These are phyloP conservation scores for Liparis tanakae DNA, from an alignment of 2,797 vertebrate genomes.

Conservation along the genomic window DNA sequence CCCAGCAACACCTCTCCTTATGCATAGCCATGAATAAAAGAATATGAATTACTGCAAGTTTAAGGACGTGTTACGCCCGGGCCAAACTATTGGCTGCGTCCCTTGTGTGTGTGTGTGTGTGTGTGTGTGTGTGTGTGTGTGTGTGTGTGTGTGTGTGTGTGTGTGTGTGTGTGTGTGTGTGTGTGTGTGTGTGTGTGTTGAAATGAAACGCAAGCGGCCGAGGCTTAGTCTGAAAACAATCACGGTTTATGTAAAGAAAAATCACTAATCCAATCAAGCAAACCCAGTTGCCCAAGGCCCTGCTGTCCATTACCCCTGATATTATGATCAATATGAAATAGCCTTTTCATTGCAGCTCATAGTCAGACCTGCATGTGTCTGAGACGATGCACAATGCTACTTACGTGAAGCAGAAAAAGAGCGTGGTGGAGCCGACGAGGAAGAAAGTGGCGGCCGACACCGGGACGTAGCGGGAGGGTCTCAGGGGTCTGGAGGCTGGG, in stretches of 20 bases:
- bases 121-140: too few species aligned
- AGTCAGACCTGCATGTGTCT: neutral
- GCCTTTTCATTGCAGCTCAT: neutral
- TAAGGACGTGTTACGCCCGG: too few species aligned
- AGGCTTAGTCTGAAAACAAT: neutral
- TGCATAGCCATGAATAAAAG: too few species aligned
- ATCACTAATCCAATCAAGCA: neutral
- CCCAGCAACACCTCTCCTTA: too few species aligned
- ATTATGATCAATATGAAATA: neutral
- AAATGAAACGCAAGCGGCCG: too few species aligned
- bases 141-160: too few species aligned
- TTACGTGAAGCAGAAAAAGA: conserved; percentile 99
- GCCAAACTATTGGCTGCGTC: too few species aligned
- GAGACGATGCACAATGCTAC: conserved; percentile 63
- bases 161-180: too few species aligned
- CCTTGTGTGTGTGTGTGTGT: too few species aligned
- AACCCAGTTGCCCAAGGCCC: neutral
- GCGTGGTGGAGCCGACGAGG: conserved; percentile 95
- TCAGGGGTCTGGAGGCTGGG: conserved; percentile 84
- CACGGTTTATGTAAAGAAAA: neutral
- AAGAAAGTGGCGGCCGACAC: conserved; percentile 96
- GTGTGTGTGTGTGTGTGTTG: too few species aligned
- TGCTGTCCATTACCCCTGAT: neutral
- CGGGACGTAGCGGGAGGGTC: conserved; percentile 95
- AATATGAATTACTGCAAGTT: too few species aligned